Conservation (phyloP, 2,888 invertebrate genomes). For the Agrilus mali region DNA sequence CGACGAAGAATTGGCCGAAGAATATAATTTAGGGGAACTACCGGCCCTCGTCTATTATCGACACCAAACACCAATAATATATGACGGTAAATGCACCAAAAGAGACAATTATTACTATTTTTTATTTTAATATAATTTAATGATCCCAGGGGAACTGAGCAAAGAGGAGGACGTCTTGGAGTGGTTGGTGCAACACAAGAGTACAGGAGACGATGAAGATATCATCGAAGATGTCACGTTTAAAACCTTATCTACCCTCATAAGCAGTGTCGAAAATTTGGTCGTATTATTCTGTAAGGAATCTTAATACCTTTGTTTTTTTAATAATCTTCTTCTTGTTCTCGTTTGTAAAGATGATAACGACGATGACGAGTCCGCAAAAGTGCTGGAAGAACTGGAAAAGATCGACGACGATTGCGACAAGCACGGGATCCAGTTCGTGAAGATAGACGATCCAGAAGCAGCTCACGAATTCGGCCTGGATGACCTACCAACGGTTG, state of each 20-base stretch:
- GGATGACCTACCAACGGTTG: conserved; percentile 67
- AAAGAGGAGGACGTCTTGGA: conserved; percentile 86
- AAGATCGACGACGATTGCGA: conserved; percentile 91
- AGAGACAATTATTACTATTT: conserved; percentile 1
- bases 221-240: conserved; percentile 90
- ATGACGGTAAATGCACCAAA: conserved; percentile 58
- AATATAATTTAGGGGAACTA: conserved; percentile 80
- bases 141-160: conserved; percentile 69
- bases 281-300: conserved; percentile 84
- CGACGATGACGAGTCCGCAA: conserved; percentile 78
- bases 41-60: conserved; percentile 88
- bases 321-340: background rate
- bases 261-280: conserved; percentile 80
- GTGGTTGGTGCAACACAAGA: conserved; percentile 88
- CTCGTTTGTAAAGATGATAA: conserved; percentile 56
- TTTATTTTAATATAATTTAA: no score
- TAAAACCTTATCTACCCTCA: conserved; percentile 75
- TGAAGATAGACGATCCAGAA: conserved; percentile 77
- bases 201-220: conserved; percentile 87
- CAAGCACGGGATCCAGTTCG: conserved; percentile 83
- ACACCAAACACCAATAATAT: conserved; percentile 88
- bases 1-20: conserved; percentile 80
- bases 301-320: conserved; percentile 2
- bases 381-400: conserved; percentile 73
- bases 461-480: conserved; percentile 82